Evolutionary conservation across 2,113 vertebrate species (phyloP).

Genomic region (Hoplias malabaricus): DNA sequence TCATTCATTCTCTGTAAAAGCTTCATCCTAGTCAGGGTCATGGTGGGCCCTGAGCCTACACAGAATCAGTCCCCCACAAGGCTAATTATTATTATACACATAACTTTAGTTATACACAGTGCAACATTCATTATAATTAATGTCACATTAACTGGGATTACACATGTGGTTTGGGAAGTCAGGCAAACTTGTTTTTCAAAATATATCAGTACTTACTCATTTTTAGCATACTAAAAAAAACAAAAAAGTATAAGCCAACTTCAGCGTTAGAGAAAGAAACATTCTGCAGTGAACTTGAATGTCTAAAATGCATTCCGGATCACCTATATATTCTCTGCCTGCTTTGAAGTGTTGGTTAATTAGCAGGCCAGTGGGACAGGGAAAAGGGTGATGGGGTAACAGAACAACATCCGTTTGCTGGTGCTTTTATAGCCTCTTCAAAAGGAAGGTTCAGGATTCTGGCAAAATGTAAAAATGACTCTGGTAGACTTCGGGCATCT

Average conservation of each 20-base stretch:
- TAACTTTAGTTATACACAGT: no score
- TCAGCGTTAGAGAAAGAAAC: constrained; percentile 1
- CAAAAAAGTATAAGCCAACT: neutral
- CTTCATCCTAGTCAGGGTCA: no score
- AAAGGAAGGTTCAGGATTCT: constrained; percentile 49
- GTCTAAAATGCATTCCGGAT: constrained; percentile 22
- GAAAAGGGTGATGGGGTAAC: constrained; percentile 40
- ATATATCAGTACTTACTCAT: neutral
- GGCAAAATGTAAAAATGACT: constrained; percentile 30
- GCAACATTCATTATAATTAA: no score
- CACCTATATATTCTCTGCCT: constrained; percentile 28
- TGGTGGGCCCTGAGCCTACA: no score
- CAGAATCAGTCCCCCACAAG: no score
- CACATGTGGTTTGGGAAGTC: neutral
- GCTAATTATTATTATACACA: no score
- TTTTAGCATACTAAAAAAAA: neutral
- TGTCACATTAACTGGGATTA: neutral
- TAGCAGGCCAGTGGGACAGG: constrained; percentile 55
- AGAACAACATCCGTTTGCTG: constrained; percentile 56
- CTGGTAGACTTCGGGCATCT: neutral
- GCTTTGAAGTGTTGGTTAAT: constrained; percentile 63
- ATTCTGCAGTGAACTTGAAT: constrained; percentile 27
- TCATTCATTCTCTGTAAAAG: no score
- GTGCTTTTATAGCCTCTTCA: constrained; percentile 67
- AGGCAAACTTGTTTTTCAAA: neutral